Conservation (phyloP, 2,888 invertebrate genomes). For the Griposia aprilina region DNA sequence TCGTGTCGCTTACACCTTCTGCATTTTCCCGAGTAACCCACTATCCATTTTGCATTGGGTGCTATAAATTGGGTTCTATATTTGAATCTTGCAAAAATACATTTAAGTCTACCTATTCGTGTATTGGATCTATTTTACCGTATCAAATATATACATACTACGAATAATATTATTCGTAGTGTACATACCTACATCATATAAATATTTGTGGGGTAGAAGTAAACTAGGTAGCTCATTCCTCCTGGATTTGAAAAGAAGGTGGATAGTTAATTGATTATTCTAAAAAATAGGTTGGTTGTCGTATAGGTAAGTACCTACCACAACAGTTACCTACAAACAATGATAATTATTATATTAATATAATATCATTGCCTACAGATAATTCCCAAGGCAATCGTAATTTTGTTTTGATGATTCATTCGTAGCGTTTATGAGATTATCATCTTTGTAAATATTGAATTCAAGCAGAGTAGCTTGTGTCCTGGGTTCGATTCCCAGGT, state of each 20-base stretch:
- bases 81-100: background rate
- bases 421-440: conserved; percentile 3
- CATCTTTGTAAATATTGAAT: conserved; percentile 2
- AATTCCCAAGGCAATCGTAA: background rate
- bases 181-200: background rate
- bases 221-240: background rate
- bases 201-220: background rate
- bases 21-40: background rate
- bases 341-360: too few species aligned
- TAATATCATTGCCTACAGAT: too few species aligned
- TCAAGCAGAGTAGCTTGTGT: background rate
- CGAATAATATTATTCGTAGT: too few species aligned
- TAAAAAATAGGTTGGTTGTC: background rate
- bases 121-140: background rate
- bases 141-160: background rate
- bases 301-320: background rate
- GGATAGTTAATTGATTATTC: background rate
- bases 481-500: conserved; percentile 1
- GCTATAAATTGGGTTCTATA: background rate
- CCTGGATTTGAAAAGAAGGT: background rate
- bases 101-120: too few species aligned
- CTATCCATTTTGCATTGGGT: background rate
- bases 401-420: conserved; percentile 35
- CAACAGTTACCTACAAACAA: background rate
- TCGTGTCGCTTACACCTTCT: background rate